Evolutionary conservation across 2,797 vertebrate genomes (phyloP).

Genomic region (Spinibarbus caldwelli): DNA sequence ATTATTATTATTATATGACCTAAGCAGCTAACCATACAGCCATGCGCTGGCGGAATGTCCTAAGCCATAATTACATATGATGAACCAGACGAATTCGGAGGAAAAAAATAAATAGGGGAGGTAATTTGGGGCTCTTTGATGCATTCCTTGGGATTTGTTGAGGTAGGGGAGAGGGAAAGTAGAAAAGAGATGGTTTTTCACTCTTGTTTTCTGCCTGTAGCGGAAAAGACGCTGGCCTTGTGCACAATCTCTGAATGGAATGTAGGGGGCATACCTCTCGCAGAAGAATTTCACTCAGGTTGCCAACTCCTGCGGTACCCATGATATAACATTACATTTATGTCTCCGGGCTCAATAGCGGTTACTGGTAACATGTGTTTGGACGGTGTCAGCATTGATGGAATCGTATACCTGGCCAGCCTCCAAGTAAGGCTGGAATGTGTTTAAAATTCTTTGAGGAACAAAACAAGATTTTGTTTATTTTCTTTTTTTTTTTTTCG

Average conservation of each 20-base stretch:
- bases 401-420: conserved; percentile 85
- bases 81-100: conserved; percentile 64
- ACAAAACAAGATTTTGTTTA: conserved; percentile 88
- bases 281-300: conserved; percentile 71
- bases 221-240: conserved; percentile 58
- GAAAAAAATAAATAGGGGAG: conserved; percentile 67
- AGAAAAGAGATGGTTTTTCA: conserved; percentile 49
- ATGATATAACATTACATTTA: conserved; percentile 85
- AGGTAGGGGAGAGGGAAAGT: conserved; percentile 58
- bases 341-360: conserved; percentile 83
- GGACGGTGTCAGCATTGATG: conserved; percentile 84
- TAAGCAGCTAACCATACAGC: conserved; percentile 69
- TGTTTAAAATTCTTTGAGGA: conserved; percentile 90
- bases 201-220: conserved; percentile 64
- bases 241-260: conserved; percentile 64
- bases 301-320: conserved; percentile 76
- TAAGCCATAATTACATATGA: conserved; percentile 72
- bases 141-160: conserved; percentile 69
- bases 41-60: conserved; percentile 63
- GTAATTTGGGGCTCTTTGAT: conserved; percentile 69
- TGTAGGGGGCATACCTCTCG: conserved; percentile 72
- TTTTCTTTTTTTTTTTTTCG: conserved; percentile 69
- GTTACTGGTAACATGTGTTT: conserved; percentile 91
- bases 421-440: conserved; percentile 87
- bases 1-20: conserved; percentile 80